These are phyloP conservation scores for Pomatostomus ruficeps DNA, from an alignment of 2,113 vertebrate genomes.

Conservation along the genomic window DNA sequence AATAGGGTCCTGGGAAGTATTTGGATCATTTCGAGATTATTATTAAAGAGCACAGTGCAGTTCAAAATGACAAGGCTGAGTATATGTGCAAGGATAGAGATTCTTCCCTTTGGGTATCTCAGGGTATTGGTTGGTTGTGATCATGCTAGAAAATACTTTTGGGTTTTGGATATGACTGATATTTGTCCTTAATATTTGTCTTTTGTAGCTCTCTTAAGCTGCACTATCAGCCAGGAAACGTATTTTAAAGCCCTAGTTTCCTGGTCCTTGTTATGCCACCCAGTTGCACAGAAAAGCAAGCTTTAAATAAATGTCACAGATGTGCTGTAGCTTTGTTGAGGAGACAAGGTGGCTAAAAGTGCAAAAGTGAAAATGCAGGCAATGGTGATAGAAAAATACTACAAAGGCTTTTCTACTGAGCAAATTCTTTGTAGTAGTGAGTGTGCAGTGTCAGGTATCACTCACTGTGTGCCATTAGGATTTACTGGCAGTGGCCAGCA, in stretches of 20 bases:
- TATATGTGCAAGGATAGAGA: not conserved
- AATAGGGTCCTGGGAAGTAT: not conserved
- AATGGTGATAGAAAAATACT: not conserved
- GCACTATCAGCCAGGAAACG: conserved; percentile 36
- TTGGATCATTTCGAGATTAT: conserved; percentile 40
- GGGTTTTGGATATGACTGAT: conserved; percentile 43
- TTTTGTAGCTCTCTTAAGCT: conserved; percentile 49
- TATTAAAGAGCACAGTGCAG: not conserved
- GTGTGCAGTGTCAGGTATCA: not conserved
- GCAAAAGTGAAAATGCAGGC: not conserved
- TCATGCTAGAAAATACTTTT: conserved; percentile 6
- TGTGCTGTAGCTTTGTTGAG: not conserved
- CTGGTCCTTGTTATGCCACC: conserved; percentile 38
- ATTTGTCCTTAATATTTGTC: conserved; percentile 33
- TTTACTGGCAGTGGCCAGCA: not conserved
- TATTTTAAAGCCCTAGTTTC: conserved; percentile 58
- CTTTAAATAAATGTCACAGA: not conserved
- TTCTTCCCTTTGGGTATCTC: not conserved
- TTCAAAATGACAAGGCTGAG: conserved; percentile 8
- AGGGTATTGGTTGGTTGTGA: not conserved
- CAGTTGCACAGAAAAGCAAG: not conserved
- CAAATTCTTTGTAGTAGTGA: not conserved
- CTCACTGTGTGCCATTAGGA: not conserved
- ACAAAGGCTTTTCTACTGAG: not conserved
- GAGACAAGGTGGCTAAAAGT: not conserved